Conservation (phyloP, 30 jellyfish, hydroid and myxozoan genomes). For the Catostylus mosaicus region DNA sequence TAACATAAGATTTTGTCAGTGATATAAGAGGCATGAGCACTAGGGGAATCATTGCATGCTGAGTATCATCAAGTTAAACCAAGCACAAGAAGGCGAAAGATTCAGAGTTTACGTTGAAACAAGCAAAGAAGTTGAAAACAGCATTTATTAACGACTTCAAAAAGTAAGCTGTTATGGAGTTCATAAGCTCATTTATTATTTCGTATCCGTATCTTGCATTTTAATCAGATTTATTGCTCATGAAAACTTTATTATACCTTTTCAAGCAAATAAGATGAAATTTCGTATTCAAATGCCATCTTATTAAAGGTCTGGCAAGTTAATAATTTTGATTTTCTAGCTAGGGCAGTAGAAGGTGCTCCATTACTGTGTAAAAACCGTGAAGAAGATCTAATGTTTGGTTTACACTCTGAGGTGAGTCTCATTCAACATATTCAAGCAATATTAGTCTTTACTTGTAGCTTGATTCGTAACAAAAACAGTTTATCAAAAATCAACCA, state of each 20-base stretch:
- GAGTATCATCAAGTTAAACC: neutral
- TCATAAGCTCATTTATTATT: neutral
- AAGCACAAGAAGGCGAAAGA: neutral
- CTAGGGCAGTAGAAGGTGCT: too few relatives aligned
- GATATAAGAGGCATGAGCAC: constrained; percentile 36
- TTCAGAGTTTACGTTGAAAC: too few relatives aligned
- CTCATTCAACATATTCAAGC: neutral
- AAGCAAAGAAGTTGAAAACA: too few relatives aligned
- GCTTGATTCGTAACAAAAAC: neutral
- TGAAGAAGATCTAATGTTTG: too few relatives aligned
- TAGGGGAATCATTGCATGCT: too few relatives aligned
- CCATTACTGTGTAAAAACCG: too few relatives aligned
- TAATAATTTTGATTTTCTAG: neutral
- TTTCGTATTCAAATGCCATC: neutral
- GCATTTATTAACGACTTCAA: neutral
- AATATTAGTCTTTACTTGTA: too few relatives aligned
- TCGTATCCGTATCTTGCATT: neutral
- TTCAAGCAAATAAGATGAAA: neutral
- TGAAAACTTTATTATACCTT: neutral
- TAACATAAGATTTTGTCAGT: constrained; percentile 29
- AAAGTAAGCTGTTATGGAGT: neutral
- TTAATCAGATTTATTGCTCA: neutral
- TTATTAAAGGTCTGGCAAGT: neutral
- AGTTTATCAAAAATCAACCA: neutral
- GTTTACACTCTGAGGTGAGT: neutral